Conservation (phyloP, 2,888 invertebrate species). For the Campoletis raptor region DNA sequence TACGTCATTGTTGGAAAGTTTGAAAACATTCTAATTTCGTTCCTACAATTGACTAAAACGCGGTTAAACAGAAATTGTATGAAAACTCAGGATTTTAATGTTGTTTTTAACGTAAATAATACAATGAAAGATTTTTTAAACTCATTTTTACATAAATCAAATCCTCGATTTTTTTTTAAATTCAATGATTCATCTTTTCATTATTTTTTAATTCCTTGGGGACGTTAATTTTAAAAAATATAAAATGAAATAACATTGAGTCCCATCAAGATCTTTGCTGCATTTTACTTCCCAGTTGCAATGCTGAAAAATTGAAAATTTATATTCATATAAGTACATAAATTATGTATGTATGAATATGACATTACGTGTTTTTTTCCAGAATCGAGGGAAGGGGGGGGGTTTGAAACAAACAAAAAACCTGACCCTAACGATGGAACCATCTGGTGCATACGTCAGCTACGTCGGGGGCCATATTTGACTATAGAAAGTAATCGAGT, state of each 20-base stretch:
- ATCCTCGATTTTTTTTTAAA: background rate
- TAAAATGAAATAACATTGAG: background rate
- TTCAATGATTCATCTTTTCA: background rate
- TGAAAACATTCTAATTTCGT: background rate
- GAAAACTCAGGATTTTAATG: background rate
- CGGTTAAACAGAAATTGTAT: no score
- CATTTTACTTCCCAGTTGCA: background rate
- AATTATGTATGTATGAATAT: constrained; percentile 19
- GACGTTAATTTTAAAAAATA: background rate
- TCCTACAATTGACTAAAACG: background rate
- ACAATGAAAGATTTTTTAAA: background rate
- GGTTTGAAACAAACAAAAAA: constrained; percentile 61
- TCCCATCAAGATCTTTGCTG: background rate
- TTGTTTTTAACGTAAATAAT: background rate
- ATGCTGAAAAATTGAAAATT: background rate
- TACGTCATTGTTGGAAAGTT: background rate
- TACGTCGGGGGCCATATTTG: constrained; percentile 45
- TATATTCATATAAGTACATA: background rate
- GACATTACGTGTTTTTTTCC: constrained; percentile 15
- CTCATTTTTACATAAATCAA: no score
- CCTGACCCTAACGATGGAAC: constrained; percentile 68
- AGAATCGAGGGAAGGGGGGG: background rate
- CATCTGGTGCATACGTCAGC: constrained; percentile 70
- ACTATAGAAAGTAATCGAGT: constrained; percentile 58
- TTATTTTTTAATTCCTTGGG: background rate